These are phyloP conservation scores for Laticauda colubrina DNA, from an alignment of 2,113 vertebrate genomes.

Conservation along the genomic window DNA sequence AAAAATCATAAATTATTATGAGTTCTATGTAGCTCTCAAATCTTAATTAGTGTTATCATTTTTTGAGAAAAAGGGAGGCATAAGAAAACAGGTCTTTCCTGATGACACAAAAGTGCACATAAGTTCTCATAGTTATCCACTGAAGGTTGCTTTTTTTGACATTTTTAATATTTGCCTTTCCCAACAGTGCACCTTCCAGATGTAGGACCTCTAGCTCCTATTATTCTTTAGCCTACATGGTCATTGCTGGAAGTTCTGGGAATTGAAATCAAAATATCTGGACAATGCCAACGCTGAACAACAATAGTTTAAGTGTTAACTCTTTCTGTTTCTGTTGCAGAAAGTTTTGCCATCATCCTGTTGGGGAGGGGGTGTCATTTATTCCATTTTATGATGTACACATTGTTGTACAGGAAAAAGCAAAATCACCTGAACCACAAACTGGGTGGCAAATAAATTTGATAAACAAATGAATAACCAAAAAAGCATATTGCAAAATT, in stretches of 20 bases:
- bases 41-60: background rate
- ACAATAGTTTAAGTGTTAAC: background rate
- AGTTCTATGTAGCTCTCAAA: background rate
- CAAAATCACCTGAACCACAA: background rate
- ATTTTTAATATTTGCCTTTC: background rate
- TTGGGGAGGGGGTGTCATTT: rapidly evolving
- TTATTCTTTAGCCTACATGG: background rate
- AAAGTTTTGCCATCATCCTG: background rate
- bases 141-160: background rate
- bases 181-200: background rate
- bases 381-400: background rate
- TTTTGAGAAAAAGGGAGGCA: background rate
- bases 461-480: too few species aligned
- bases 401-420: background rate
- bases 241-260: background rate
- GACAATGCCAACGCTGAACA: background rate
- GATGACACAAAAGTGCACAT: background rate
- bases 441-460: too few species aligned
- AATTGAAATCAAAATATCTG: background rate
- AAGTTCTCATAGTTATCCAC: background rate
- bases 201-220: background rate
- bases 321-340: background rate
- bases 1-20: background rate
- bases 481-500: background rate
- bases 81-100: background rate